Percentiles rank a stretch among this genome's conserved stretches.
These are phyloP conservation scores for Rhyacophila evoluta DNA, from an alignment of 2,888 invertebrate species.

Conservation along the genomic window DNA sequence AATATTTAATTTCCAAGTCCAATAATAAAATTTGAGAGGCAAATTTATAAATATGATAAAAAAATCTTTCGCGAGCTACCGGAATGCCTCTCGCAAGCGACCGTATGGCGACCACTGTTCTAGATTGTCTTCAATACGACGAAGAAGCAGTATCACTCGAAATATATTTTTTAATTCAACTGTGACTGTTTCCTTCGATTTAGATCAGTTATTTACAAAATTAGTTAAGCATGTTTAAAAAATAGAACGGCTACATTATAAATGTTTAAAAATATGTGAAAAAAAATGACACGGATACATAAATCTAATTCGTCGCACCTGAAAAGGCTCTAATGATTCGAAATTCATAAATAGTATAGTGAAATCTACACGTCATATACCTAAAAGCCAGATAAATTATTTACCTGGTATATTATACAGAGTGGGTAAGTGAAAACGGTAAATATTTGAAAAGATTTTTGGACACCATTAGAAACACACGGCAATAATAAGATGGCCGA, in stretches of 20 bases:
- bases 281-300: slow-evolving; percentile 12
- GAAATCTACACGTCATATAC: background rate
- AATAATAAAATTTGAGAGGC: too few relatives aligned
- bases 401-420: background rate
- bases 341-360: background rate
- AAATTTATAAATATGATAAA: too few relatives aligned
- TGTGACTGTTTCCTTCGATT: too few relatives aligned
- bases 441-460: slow-evolving; percentile 21
- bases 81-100: too few relatives aligned
- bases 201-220: too few relatives aligned
- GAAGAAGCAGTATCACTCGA: too few relatives aligned
- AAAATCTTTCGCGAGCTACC: too few relatives aligned
- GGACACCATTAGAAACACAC: background rate
- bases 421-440: background rate
- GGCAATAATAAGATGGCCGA: background rate
- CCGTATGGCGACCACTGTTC: too few relatives aligned
- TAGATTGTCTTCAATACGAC: too few relatives aligned
- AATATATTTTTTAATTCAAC: too few relatives aligned
- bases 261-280: background rate
- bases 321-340: background rate
- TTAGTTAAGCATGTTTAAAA: background rate
- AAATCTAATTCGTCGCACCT: slow-evolving; percentile 1
- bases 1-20: too few relatives aligned
- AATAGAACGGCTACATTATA: background rate
- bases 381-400: background rate